These are phyloP conservation scores for Lasioglossum albipes DNA, from an alignment of 1,140 invertebrate genomes.

Conservation along the genomic window DNA sequence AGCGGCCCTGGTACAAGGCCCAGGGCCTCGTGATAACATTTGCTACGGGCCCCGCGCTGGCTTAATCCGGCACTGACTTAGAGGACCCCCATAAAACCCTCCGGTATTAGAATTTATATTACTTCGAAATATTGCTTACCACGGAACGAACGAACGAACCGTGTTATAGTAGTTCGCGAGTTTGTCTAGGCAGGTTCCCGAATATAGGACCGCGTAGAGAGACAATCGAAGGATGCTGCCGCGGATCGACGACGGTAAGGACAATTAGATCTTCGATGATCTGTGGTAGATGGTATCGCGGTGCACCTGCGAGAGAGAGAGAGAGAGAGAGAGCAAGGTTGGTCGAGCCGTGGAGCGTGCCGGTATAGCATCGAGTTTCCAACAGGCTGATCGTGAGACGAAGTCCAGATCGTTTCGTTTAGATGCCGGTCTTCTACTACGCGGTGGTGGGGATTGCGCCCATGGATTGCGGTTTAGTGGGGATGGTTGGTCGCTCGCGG, in stretches of 20 bases:
- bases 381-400: conserved; percentile 39
- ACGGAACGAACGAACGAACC: too few species aligned
- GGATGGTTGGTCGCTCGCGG: conserved; percentile 61
- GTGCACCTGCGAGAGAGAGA: conserved; percentile 24
- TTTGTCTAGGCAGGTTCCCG: too few species aligned
- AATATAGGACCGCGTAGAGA: too few species aligned
- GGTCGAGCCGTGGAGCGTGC: conserved; percentile 19
- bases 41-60: too few species aligned
- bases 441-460: conserved; percentile 48
- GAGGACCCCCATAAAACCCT: too few species aligned
- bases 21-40: too few species aligned
- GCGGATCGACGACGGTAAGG: background rate
- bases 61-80: too few species aligned
- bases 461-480: conserved; percentile 42
- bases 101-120: too few species aligned
- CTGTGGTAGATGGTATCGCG: conserved; percentile 30
- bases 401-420: conserved; percentile 44
- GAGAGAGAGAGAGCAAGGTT: conserved; percentile 8
- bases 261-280: background rate
- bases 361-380: conserved; percentile 25
- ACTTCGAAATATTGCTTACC: too few species aligned
- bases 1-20: too few species aligned
- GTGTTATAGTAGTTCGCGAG: too few species aligned
- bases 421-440: conserved; percentile 49
- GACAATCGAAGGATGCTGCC: background rate